phyloP scores from a whole-genome alignment of 2,888 invertebrate species.

The Tiliacea aurago region DNA sequence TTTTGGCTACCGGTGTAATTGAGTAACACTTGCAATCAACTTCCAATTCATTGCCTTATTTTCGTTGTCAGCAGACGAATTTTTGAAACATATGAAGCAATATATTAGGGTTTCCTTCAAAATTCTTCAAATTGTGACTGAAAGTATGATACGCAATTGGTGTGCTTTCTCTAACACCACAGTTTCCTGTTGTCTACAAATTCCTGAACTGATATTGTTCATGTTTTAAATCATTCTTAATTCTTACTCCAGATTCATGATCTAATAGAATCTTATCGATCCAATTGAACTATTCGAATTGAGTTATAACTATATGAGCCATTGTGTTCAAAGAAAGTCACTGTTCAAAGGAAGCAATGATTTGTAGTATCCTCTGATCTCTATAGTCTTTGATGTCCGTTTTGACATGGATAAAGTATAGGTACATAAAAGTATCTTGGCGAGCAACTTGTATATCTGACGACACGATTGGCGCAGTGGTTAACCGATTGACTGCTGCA shows the following conservation, averaged over 20 bases:
- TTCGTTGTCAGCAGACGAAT: too few species aligned
- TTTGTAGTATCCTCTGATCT: slow-evolving; percentile 28
- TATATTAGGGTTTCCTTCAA: too few species aligned
- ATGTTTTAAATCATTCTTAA: background rate
- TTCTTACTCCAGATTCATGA: background rate
- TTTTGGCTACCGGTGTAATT: too few species aligned
- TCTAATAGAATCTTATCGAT: slow-evolving; percentile 1
- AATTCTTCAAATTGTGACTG: too few species aligned
- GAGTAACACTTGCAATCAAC: too few species aligned
- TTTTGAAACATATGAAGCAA: too few species aligned
- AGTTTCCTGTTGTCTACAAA: background rate
- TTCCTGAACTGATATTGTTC: background rate
- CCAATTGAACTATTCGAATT: slow-evolving; percentile 11
- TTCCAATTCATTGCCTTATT: too few species aligned
- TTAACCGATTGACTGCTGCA: too few species aligned
- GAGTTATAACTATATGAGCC: slow-evolving; percentile 18
- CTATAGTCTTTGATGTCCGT: slow-evolving; percentile 36
- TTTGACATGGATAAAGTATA: slow-evolving; percentile 22
- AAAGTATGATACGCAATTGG: too few species aligned
- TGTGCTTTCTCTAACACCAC: too few species aligned
- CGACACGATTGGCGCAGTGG: too few species aligned
- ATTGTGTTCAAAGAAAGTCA: slow-evolving; percentile 7
- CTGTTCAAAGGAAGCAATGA: slow-evolving; percentile 23
- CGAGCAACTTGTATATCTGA: slow-evolving; percentile 38
- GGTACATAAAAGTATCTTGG: slow-evolving; percentile 17